Conservation (phyloP, 1,140 invertebrate genomes). For the Ectropis grisescens region DNA sequence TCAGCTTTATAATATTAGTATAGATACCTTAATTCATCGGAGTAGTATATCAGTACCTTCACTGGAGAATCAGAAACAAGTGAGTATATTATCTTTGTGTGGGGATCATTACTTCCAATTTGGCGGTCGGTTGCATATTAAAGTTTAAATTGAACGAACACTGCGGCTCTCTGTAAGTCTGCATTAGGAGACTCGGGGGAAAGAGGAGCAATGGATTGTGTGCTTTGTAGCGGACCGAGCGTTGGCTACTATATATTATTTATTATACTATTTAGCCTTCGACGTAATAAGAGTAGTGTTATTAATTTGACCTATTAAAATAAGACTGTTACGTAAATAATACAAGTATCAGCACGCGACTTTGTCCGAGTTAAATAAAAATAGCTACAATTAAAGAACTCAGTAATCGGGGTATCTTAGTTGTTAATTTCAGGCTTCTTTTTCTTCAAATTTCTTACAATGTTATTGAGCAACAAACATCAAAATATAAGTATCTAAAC, state of each 20-base stretch:
- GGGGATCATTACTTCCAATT: conserved; percentile 53
- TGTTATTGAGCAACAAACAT: no score
- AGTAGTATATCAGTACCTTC: no score
- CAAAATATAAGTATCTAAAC: no score
- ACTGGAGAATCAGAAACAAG: no score
- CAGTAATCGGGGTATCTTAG: no score
- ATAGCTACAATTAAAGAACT: no score
- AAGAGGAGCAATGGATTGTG: conserved; percentile 13
- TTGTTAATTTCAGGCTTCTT: no score
- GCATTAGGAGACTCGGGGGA: conserved; percentile 41
- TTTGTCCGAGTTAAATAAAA: not conserved
- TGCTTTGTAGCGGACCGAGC: conserved; percentile 7
- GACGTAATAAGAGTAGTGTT: not conserved
- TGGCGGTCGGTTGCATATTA: conserved; percentile 49
- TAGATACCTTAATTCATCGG: no score
- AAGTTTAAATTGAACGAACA: conserved; percentile 61
- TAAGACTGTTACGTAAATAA: no score
- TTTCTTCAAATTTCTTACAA: no score
- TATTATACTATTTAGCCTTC: not conserved
- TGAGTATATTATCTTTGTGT: no score
- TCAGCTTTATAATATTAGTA: no score
- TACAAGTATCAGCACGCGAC: not conserved
- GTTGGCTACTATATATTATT: not conserved
- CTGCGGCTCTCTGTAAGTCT: conserved; percentile 52
- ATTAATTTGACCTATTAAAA: conserved; percentile 1